Percentiles rank a stretch among this genome's conserved stretches.
Conservation (phyloP, 2,888 invertebrate species). For the Nomada ferruginata region DNA sequence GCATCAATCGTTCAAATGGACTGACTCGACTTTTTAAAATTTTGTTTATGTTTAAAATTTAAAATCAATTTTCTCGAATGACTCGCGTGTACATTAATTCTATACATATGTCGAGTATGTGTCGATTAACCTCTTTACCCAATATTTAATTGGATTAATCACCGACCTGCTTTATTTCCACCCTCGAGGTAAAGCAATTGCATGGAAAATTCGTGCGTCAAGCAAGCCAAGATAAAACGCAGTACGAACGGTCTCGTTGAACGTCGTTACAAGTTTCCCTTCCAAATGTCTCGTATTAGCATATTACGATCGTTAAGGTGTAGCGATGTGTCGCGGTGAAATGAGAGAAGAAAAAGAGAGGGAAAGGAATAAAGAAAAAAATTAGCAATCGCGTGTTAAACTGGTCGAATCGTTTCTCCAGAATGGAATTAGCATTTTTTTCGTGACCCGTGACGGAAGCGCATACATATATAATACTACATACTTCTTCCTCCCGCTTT, state of each 20-base stretch:
- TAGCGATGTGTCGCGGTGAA: constrained; percentile 48
- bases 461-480: background rate
- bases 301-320: constrained; percentile 64
- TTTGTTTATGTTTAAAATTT: too few relatives aligned
- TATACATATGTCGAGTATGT: too few relatives aligned
- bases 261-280: constrained; percentile 48
- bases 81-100: too few relatives aligned
- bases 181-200: constrained; percentile 15
- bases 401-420: constrained; percentile 55
- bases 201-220: constrained; percentile 18
- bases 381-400: constrained; percentile 66
- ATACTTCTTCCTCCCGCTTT: background rate
- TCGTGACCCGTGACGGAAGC: constrained; percentile 49
- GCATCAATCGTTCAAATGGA: too few relatives aligned
- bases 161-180: background rate
- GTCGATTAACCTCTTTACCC: too few relatives aligned
- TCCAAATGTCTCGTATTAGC: constrained; percentile 60
- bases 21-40: too few relatives aligned
- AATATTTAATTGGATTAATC: background rate
- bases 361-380: constrained; percentile 27
- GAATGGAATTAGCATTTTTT: constrained; percentile 59
- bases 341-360: background rate
- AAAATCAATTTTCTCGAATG: too few relatives aligned
- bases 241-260: constrained; percentile 34
- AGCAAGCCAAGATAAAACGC: constrained; percentile 33